Evolutionary conservation across 2,113 vertebrate species (phyloP), one percentile per base, ranked within the genome.

Genomic region (Panurus biarmicus): DNA sequence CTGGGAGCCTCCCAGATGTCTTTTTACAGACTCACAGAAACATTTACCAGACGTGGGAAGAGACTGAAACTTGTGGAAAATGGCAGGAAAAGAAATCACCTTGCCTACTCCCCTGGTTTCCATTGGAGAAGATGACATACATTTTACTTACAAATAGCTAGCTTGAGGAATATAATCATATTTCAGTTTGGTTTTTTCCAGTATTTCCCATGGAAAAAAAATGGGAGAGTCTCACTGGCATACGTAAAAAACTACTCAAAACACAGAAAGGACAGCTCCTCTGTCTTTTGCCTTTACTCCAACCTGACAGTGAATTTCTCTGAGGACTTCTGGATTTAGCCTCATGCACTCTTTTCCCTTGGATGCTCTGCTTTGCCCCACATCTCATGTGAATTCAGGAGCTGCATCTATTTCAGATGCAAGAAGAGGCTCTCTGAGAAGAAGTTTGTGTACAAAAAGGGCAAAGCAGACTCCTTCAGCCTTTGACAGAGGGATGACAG

Each of bases 241-340:
- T 12, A 33, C 4, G 2, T 23, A 62, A 84, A 70, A 61, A 40
- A 58, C 3, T 33, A 6, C 38, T 72, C 17, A 51, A 51, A 81
- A 44, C 21, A 5, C 3, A 10, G 20, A 45, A 79, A 79, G 0
- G 1, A 29, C 6, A 45, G 25, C 11, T 48, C 25, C 26, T 47
- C 4, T 58, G 33, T 48, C 33, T 9, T 56, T 15, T 3, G 0
- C 9, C n/a, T 84, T 94, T 93, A 44, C 35, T 87, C 22, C 48
- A 87, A 12, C 71, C n/a, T 94, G 89, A 93, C 61, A 92, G 35
- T 14, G 31, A 61, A 95, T 95, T 97, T 97, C 96, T 96, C 60
- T 16, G 64, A 91, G 75, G 88, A 54, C 29, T 95, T 93, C 64
- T 42, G 21, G 77, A 61, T 74, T 65, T 21, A 75, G 45, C 58